A percentile compares a stretch with the other conserved stretches of the same genome.
Conservation (phyloP, 2,113 vertebrate genomes). For the Cettia cetti region DNA sequence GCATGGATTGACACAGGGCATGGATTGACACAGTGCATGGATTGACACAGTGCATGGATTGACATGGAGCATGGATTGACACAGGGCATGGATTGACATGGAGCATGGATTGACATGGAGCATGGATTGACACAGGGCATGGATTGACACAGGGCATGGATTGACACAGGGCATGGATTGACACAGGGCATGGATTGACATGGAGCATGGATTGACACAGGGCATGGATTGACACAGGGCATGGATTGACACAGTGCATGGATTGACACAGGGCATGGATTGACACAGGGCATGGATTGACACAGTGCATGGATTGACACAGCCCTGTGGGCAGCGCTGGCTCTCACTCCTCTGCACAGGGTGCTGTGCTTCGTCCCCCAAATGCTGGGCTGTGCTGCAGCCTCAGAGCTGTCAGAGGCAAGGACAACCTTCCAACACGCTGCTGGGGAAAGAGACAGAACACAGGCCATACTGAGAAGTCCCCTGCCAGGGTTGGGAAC, state of each 20-base stretch:
- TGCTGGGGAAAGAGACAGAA: background rate
- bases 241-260: rapidly evolving
- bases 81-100: rapidly evolving
- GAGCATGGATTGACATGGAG: rapidly evolving
- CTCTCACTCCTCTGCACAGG: background rate
- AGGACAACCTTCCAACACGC: background rate
- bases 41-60: rapidly evolving
- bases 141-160: background rate
- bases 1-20: rapidly evolving
- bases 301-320: rapidly evolving
- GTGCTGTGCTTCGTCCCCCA: background rate
- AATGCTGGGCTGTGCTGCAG: background rate
- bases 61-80: background rate
- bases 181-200: rapidly evolving
- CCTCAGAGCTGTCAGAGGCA: background rate
- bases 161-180: rapidly evolving
- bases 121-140: rapidly evolving
- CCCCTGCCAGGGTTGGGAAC: background rate
- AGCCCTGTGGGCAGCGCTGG: rapidly evolving
- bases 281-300: background rate
- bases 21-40: background rate
- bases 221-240: rapidly evolving
- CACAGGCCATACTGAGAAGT: background rate
- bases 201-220: rapidly evolving
- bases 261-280: background rate